phyloP scores from a whole-genome alignment of 2,888 invertebrate species.

The Malthinus flaveolus region DNA sequence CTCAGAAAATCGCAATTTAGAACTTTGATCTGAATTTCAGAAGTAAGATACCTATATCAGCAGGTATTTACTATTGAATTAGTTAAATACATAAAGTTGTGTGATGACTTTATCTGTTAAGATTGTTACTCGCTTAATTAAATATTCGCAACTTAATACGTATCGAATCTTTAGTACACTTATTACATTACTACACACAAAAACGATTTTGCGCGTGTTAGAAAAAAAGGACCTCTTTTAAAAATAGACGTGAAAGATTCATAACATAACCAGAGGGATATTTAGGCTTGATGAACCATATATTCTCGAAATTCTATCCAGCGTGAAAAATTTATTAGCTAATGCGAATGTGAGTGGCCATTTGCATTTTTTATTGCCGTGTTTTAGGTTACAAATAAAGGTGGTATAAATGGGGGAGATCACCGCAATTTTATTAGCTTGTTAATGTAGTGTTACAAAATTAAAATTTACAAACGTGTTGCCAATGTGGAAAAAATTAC shows the following conservation, averaged over 20 bases:
- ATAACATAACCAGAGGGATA: conserved; percentile 21
- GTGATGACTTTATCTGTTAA: too few species aligned
- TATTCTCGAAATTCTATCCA: conserved; percentile 31
- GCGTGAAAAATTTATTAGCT: conserved; percentile 33
- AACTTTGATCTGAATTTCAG: too few species aligned
- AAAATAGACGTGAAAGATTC: conserved; percentile 21
- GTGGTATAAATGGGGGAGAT: conserved; percentile 17
- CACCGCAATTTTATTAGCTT: conserved; percentile 24
- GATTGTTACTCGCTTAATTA: too few species aligned
- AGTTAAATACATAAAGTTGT: too few species aligned
- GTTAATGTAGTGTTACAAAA: conserved; percentile 23
- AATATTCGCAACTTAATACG: too few species aligned
- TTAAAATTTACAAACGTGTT: conserved; percentile 18
- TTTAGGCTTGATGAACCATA: conserved; percentile 30
- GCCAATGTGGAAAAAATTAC: background rate
- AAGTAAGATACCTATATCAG: too few species aligned
- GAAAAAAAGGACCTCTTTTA: background rate
- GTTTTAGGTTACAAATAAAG: conserved; percentile 27
- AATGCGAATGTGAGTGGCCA: conserved; percentile 30
- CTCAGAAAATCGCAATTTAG: too few species aligned
- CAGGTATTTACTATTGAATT: too few species aligned
- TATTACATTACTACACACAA: too few species aligned
- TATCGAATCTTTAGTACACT: too few species aligned
- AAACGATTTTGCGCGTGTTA: too few species aligned
- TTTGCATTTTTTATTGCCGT: conserved; percentile 33